Conservation (phyloP, 2,797 vertebrate genomes). For the Catostomus latipinnis region DNA sequence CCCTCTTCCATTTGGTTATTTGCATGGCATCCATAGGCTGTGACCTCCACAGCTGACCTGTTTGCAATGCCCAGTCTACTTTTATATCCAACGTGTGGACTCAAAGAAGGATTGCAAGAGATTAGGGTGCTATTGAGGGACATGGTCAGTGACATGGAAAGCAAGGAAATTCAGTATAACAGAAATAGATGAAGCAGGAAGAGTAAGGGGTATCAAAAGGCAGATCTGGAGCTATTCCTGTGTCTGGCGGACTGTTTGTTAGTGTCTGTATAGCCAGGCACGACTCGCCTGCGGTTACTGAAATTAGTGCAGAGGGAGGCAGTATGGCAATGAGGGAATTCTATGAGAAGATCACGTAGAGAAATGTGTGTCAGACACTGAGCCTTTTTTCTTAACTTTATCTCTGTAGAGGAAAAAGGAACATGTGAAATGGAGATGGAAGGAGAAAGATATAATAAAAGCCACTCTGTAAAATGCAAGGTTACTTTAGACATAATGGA, state of each 20-base stretch:
- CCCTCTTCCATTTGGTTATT: constrained; percentile 16
- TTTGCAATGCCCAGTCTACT: not conserved
- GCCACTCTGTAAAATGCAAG: constrained; percentile 35
- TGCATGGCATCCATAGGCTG: not conserved
- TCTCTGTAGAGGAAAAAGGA: constrained; percentile 44
- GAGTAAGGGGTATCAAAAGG: constrained; percentile 3
- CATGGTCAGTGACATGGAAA: not conserved
- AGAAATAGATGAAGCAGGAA: constrained; percentile 19
- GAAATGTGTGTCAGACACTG: constrained; percentile 61
- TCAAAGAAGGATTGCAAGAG: not conserved
- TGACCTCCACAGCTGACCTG: constrained; percentile 21
- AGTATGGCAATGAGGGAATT: constrained; percentile 65
- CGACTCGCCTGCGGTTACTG: constrained; percentile 68
- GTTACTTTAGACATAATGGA: constrained; percentile 56
- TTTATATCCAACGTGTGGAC: no score
- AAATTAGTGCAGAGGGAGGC: constrained; percentile 68
- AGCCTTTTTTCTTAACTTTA: constrained; percentile 43
- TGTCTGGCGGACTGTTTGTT: constrained; percentile 43
- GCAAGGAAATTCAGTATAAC: not conserved
- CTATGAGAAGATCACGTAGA: constrained; percentile 65
- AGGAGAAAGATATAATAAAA: constrained; percentile 49
- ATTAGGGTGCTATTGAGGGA: not conserved
- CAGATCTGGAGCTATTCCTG: not conserved
- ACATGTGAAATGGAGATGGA: constrained; percentile 55
- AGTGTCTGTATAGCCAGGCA: constrained; percentile 62